Evolutionary conservation across 2,113 vertebrate species (phyloP).

Genomic region (Brachypteracias leptosomus): DNA sequence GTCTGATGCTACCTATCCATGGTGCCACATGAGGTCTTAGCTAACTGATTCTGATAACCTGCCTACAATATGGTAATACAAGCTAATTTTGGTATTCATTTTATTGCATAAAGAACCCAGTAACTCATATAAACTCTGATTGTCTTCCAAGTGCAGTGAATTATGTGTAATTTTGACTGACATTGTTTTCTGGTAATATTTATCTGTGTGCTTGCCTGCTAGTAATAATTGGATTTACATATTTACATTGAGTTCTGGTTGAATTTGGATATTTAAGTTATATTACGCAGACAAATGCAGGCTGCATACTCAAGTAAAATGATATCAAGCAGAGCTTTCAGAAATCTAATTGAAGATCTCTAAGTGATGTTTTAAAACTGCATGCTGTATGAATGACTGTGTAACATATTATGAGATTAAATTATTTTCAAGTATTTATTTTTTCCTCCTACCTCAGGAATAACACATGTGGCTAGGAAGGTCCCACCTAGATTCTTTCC

Average conservation of each 20-base stretch:
- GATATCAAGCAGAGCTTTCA: neutral
- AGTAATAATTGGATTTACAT: constrained; percentile 35
- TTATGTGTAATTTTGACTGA: constrained; percentile 32
- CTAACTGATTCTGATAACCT: neutral
- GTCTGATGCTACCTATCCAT: neutral
- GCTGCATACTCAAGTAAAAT: neutral
- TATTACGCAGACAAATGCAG: neutral
- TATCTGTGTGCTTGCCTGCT: neutral
- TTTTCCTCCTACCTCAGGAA: neutral
- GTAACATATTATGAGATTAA: neutral
- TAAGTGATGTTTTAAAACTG: neutral
- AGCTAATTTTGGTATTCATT: neutral
- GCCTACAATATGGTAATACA: neutral
- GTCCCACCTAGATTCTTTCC: neutral
- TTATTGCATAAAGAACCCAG: neutral
- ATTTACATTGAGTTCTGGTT: constrained; percentile 27
- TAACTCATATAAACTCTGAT: neutral
- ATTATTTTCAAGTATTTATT: neutral
- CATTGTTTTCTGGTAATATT: neutral
- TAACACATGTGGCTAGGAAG: neutral
- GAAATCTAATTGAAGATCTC: neutral
- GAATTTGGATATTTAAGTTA: neutral
- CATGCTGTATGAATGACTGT: neutral
- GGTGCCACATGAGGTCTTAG: neutral
- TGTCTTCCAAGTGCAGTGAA: constrained; percentile 3